Evolutionary conservation across 2,888 invertebrate genomes (phyloP).

Genomic region (Steinernema hermaphroditum): DNA sequence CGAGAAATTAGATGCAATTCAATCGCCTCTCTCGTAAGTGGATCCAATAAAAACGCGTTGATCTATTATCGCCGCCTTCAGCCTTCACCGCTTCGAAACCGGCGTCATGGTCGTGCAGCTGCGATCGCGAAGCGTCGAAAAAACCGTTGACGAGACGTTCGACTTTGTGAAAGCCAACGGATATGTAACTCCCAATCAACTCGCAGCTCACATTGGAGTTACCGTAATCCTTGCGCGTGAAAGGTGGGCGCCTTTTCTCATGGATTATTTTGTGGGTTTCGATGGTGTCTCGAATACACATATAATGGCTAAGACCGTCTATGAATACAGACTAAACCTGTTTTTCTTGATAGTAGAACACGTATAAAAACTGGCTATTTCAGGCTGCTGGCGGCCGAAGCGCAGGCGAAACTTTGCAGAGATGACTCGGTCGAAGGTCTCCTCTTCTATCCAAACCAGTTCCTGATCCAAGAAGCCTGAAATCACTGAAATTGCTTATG

Average conservation of each 20-base stretch:
- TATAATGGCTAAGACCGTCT: too few relatives aligned
- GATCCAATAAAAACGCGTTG: background rate
- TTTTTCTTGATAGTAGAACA: too few relatives aligned
- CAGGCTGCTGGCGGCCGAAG: constrained; percentile 81
- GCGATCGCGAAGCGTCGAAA: constrained; percentile 72
- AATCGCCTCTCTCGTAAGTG: constrained; percentile 24
- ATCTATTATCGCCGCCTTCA: constrained; percentile 61
- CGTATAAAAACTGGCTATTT: constrained; percentile 31
- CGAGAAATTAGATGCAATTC: constrained; percentile 66
- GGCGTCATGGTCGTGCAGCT: constrained; percentile 93
- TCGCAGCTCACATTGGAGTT: constrained; percentile 78
- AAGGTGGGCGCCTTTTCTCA: too few relatives aligned
- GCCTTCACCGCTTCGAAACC: constrained; percentile 83
- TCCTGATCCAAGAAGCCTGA: constrained; percentile 68
- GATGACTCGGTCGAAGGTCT: constrained; percentile 93
- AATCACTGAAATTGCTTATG: too few relatives aligned
- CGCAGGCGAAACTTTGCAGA: constrained; percentile 81
- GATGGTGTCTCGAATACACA: too few relatives aligned
- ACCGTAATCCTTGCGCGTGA: constrained; percentile 88
- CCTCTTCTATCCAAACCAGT: constrained; percentile 86
- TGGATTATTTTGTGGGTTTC: too few relatives aligned
- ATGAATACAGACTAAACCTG: too few relatives aligned
- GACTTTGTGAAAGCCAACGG: constrained; percentile 70
- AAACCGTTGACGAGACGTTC: constrained; percentile 67
- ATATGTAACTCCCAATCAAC: constrained; percentile 74